Conservation (phyloP, 2,797 vertebrate species). For the Rhinophrynus dorsalis region DNA sequence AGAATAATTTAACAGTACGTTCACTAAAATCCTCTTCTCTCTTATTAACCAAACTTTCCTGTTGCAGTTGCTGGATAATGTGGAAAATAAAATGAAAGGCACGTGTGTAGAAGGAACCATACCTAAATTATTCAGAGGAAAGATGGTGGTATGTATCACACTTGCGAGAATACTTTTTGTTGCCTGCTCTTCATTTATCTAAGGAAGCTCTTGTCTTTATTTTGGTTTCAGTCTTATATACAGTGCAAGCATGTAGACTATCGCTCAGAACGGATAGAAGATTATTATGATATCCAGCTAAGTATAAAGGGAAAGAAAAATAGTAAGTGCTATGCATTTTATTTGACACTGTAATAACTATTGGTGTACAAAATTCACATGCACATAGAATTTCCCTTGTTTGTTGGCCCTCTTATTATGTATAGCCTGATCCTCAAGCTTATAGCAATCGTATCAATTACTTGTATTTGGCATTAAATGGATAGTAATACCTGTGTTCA, state of each 20-base stretch:
- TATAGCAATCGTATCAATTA: too few species aligned
- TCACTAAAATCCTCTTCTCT: too few species aligned
- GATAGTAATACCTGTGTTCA: too few species aligned
- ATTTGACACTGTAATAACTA: too few species aligned
- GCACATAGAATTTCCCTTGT: too few species aligned
- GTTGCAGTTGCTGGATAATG: conserved; percentile 94
- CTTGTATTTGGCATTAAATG: too few species aligned
- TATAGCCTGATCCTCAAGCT: too few species aligned
- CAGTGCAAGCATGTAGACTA: conserved; percentile 99
- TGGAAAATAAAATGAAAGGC: conserved; percentile 99
- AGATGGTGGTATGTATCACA: conserved; percentile 96
- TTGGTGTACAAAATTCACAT: too few species aligned
- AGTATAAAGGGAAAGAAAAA: conserved; percentile 99
- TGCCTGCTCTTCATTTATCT: neutral
- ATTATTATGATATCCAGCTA: conserved; percentile 98
- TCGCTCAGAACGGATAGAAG: conserved; percentile 96
- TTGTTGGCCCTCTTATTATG: too few species aligned
- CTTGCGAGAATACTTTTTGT: neutral
- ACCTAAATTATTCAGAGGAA: conserved; percentile 96
- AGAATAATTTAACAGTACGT: too few species aligned
- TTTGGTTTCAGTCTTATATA: conserved; percentile 87
- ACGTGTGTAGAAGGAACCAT: conserved; percentile 99
- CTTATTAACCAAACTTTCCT: too few species aligned
- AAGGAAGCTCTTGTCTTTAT: neutral
- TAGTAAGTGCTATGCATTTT: conserved; percentile 78